Conservation (phyloP, 2,888 invertebrate species). For the Apamea crenata region DNA sequence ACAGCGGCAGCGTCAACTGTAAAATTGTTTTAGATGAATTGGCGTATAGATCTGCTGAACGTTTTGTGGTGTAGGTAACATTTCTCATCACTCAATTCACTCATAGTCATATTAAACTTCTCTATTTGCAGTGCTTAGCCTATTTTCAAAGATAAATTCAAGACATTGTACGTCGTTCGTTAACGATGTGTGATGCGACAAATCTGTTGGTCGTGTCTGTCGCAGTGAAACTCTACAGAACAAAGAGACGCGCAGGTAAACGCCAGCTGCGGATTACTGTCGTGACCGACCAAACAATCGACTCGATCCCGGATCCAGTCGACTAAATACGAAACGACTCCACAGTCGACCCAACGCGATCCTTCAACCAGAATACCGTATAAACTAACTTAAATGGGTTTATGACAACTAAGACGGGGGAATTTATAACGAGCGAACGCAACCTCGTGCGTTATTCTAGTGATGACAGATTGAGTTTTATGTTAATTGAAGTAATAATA, state of each 20-base stretch:
- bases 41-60: background rate
- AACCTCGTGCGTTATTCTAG: conserved; percentile 64
- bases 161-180: conserved; percentile 10
- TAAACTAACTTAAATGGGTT: conserved; percentile 85
- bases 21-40: conserved; percentile 5
- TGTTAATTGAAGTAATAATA: conserved; percentile 71
- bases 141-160: conserved; percentile 13
- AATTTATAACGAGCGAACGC: conserved; percentile 75
- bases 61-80: background rate
- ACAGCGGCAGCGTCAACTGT: conserved; percentile 24
- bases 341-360: conserved; percentile 71
- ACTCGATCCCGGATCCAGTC: conserved; percentile 71
- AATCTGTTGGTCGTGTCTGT: conserved; percentile 75
- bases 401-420: conserved; percentile 82
- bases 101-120: background rate
- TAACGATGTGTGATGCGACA: conserved; percentile 71
- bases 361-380: conserved; percentile 73
- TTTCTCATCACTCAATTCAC: background rate
- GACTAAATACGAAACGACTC: conserved; percentile 67
- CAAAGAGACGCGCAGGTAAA: conserved; percentile 87
- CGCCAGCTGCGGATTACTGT: conserved; percentile 85
- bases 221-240: conserved; percentile 81
- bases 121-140: background rate
- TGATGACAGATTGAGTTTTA: conserved; percentile 72
- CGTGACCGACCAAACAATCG: conserved; percentile 71